Base-by-base conservation (phyloP, 2,888 invertebrate species). In the Tolmerus cingulatus region DNA sequence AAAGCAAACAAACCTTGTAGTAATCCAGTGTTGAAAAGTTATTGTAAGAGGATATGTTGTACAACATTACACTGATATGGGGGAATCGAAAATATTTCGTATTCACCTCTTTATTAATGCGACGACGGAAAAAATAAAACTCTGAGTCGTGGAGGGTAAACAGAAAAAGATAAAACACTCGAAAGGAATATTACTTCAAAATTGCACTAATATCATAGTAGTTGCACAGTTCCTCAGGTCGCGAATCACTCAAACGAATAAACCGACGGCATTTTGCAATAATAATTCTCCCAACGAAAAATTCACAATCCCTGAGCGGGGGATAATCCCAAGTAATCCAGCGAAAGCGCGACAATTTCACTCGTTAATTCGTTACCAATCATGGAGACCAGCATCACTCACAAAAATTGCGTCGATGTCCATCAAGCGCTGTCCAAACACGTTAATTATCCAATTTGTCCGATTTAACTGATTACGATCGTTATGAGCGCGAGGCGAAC, bases 11-110 rank as follows among this genome's bases (percentile, higher is more conserved):
- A 89, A 92, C 92, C 92, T 92, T 92, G 90, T 91, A 92, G 91
- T 92, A 92, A 92, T 92, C 92, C 92, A 92, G 92, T 89, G 92
- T 92, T 91, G 92, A 91, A 91, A 91, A 92, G 89, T 92, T 92
- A 90, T 92, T 92, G 90, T 91, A 92, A 89, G 91, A 91, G 89
- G 92, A 91, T 89, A 92, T 92, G 92, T 92, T 92, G 92, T 92
- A 92, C 91, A 92, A 92, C 92, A 92, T 92, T 92, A 90, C 90
- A 89, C 85, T 82, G 76, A 77, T 76, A 82, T 57, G 16, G 37
- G 79, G 57, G 27, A 40, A 43, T 40, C 76, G 76, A 40, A 76
- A 40, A 43, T 46, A 27, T 46, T 46, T 43, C 88, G 78, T 88
- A 66, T 40, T 76, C 55, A 51, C 77, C 12, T 46, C 16, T n/a